These are phyloP conservation scores for Blennius ocellaris DNA, from an alignment of 2,113 vertebrate genomes.

Conservation along the genomic window DNA sequence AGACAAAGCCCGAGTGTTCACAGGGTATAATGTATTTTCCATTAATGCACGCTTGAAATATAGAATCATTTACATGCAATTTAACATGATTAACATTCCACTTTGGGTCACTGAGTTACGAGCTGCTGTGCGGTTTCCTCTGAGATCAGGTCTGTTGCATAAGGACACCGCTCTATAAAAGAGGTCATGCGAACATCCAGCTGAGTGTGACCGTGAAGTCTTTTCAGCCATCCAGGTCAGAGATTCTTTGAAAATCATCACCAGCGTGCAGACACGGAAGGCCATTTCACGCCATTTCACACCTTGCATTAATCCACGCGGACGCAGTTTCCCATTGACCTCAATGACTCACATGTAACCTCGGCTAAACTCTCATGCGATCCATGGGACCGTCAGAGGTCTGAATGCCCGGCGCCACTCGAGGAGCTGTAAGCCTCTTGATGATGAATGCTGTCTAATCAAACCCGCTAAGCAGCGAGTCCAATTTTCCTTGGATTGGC, in stretches of 20 bases:
- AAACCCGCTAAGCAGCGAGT: background rate
- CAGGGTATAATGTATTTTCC: too few species aligned
- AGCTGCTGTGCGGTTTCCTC: background rate
- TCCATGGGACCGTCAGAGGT: conserved; percentile 5
- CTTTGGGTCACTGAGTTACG: background rate
- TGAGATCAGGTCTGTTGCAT: background rate
- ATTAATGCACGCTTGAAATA: too few species aligned
- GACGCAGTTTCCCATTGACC: conserved; percentile 9
- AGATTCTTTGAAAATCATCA: conserved; percentile 17
- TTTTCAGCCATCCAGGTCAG: conserved; percentile 21
- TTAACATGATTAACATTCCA: too few species aligned
- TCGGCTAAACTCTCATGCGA: background rate
- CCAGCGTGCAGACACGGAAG: background rate
- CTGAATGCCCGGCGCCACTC: background rate
- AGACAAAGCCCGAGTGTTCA: too few species aligned
- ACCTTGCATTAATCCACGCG: conserved; percentile 18
- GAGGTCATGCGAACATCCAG: conserved; percentile 17
- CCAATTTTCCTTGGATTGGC: conserved; percentile 12
- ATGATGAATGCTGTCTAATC: conserved; percentile 3
- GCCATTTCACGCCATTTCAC: conserved; percentile 25
- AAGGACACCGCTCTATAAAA: background rate
- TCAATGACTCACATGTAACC: conserved; percentile 17
- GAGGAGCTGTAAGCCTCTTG: background rate
- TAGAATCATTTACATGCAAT: too few species aligned
- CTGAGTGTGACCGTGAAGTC: background rate